Evolutionary conservation across 2,888 invertebrate species (phyloP), one percentile per base, ranked within the genome.

Genomic region (Xiphydria camelus): DNA sequence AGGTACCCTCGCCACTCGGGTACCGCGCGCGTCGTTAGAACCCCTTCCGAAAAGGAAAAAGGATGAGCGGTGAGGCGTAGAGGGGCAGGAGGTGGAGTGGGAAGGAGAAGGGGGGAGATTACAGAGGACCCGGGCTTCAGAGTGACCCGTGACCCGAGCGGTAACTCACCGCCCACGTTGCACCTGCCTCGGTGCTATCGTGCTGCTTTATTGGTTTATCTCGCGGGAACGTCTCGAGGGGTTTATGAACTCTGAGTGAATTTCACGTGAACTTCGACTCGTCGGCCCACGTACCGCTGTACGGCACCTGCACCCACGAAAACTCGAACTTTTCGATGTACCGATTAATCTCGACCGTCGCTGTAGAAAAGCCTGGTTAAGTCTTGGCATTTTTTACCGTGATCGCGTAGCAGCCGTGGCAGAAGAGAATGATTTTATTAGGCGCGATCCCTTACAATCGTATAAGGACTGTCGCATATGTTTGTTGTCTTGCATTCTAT

Each of bases 151-250:
- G 70, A 68, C 65, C 66, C 51, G 31, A 45, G 59, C 64, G 59
- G 62, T 66, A 66, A 66, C 62, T 66, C 68, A 65, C 63, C 69
- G 69, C 69, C 69, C 65, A 68, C 68, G 70, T 70, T 65, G 66
- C 70, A 70, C 70, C 70, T 70, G 70, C 68, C 63, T 62, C 56
- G 45, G 10, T 31, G 20, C 55, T 61, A 62, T 65, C 64, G 55
- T 41, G 51, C 59, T 62, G 61, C 61, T 70, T 64, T 68, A 68
- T 70, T 69, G 68, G 69, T 64, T 70, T 66, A 68, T 66, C 64
- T 62, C 57, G 51, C n/a, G n/a, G n/a, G n/a, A n/a, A 47, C 49
- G 53, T 53, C 45, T 51, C 49, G 57, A 58, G 53, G 56, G 60
- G 51, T 62, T 60, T 59, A 57, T 54, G 55, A 56, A 58, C 57